A percentile compares a stretch with the other conserved stretches of the same genome.
phyloP scores from a whole-genome alignment of 1,140 invertebrate species.

The Drosophila nebulosa region DNA sequence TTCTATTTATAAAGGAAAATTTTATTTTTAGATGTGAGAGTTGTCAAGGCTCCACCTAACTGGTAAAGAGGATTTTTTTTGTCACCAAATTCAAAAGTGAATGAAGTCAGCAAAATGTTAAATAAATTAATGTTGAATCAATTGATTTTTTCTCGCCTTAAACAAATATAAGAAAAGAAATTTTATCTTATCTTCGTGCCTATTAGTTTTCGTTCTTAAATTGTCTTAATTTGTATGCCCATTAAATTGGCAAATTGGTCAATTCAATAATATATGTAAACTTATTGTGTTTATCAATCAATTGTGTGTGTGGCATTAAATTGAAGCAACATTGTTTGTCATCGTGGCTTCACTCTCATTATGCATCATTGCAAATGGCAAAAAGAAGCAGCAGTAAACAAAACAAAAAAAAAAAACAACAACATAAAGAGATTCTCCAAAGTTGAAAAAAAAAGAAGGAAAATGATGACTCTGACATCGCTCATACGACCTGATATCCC shows the following conservation, averaged over 20 bases:
- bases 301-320: constrained; percentile 17
- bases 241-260: not conserved
- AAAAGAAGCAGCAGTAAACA: no score
- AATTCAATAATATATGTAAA: constrained; percentile 17
- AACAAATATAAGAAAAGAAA: no score
- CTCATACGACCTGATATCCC: not conserved
- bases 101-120: no score
- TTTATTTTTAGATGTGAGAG: no score
- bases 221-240: not conserved
- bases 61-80: no score
- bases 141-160: no score
- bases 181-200: not conserved
- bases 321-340: constrained; percentile 20
- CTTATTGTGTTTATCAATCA: constrained; percentile 48
- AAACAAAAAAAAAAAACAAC: not conserved
- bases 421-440: not conserved
- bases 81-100: no score
- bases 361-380: constrained; percentile 19
- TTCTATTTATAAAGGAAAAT: no score
- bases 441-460: not conserved
- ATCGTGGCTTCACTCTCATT: constrained; percentile 13
- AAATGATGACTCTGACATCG: constrained; percentile 8
- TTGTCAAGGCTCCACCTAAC: no score
- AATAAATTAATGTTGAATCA: no score
- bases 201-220: constrained; percentile 19